These are phyloP conservation scores for Alentia gelatinosa DNA, from an alignment of 2,888 invertebrate species.

Conservation along the genomic window DNA sequence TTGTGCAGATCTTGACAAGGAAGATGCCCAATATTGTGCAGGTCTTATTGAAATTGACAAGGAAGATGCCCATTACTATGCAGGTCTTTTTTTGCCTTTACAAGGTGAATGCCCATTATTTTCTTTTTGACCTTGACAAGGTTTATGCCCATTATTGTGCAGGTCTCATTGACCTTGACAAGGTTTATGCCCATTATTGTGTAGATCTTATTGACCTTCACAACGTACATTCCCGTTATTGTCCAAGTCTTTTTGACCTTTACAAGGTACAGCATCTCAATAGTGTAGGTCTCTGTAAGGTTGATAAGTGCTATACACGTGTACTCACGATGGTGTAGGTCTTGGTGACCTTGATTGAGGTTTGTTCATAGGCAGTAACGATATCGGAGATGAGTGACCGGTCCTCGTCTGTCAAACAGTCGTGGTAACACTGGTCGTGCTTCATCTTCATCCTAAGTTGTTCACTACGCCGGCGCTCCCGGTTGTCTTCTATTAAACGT, in stretches of 20 bases:
- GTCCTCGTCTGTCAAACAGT: slow-evolving; percentile 72
- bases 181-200: too few species aligned
- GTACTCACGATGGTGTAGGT: slow-evolving; percentile 60
- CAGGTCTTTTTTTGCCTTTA: too few species aligned
- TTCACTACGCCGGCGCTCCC: slow-evolving; percentile 72
- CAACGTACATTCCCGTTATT: slow-evolving; percentile 26
- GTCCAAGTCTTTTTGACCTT: slow-evolving; percentile 58
- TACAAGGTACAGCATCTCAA: slow-evolving; percentile 63
- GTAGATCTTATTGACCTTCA: too few species aligned
- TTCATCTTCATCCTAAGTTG: slow-evolving; percentile 61
- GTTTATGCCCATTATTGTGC: too few species aligned
- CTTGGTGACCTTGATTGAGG: slow-evolving; percentile 64
- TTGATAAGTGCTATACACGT: neutral
- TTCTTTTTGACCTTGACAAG: too few species aligned
- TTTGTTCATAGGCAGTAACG: slow-evolving; percentile 72
- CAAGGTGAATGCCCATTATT: too few species aligned
- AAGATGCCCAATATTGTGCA: too few species aligned
- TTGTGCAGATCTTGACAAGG: too few species aligned
- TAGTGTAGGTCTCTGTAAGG: neutral
- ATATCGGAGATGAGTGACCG: slow-evolving; percentile 72
- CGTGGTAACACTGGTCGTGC: slow-evolving; percentile 62
- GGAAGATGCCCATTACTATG: too few species aligned
- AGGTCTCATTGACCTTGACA: too few species aligned
- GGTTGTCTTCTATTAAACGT: slow-evolving; percentile 80
- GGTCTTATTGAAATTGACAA: too few species aligned